These are phyloP conservation scores for Chamaedrilus cognettii DNA, from an alignment of 2,888 invertebrate genomes.

Conservation along the genomic window DNA sequence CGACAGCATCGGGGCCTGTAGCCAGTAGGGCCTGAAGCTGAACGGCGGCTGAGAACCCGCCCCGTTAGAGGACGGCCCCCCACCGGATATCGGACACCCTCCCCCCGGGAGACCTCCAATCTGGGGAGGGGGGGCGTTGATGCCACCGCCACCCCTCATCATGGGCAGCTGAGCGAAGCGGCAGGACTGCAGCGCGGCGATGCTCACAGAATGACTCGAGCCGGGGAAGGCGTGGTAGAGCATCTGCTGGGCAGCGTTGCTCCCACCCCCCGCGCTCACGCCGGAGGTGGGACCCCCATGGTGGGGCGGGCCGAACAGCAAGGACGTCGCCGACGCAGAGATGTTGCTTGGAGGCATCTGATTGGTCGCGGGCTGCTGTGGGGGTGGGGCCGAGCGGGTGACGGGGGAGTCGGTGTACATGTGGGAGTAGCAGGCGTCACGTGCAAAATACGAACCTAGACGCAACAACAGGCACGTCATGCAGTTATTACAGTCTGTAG, in stretches of 20 bases:
- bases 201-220: too few species aligned
- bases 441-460: constrained; percentile 38
- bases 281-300: neutral
- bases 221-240: neutral
- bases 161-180: too few species aligned
- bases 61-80: neutral
- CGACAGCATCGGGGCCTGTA: neutral
- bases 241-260: too few species aligned
- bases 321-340: neutral
- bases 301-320: neutral
- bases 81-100: too few species aligned
- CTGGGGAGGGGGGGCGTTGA: too few species aligned
- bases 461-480: too few species aligned
- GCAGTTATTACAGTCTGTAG: too few species aligned
- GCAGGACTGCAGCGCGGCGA: too few species aligned
- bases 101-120: too few species aligned
- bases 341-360: neutral
- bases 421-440: constrained; percentile 38
- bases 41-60: neutral
- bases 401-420: constrained; percentile 33
- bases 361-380: neutral
- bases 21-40: neutral
- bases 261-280: too few species aligned
- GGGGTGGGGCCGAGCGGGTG: constrained; percentile 30
- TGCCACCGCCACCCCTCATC: too few species aligned